Evolutionary conservation across 2,888 invertebrate genomes (phyloP).

Genomic region (Maniola hyperantus): DNA sequence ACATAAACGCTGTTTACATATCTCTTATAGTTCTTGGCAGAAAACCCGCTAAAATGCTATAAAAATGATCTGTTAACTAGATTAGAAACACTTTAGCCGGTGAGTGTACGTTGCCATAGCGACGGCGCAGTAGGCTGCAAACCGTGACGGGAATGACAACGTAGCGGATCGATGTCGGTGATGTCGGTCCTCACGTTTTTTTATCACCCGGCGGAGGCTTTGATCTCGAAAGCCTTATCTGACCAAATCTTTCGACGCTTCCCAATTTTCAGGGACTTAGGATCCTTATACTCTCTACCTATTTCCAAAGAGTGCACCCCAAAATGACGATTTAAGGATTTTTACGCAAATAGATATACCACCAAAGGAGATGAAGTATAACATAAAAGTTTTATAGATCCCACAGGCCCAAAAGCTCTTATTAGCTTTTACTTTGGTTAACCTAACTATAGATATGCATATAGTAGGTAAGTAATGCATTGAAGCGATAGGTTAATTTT

Average conservation of each 20-base stretch:
- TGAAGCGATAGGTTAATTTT: no score
- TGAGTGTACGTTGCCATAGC: slow-evolving; percentile 59
- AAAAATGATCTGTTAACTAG: neutral
- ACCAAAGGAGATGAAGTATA: neutral
- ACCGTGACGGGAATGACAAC: slow-evolving; percentile 76
- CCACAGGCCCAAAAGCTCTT: neutral
- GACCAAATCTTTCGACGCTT: slow-evolving; percentile 32
- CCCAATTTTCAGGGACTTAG: slow-evolving; percentile 33
- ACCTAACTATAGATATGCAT: neutral
- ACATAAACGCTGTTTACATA: no score
- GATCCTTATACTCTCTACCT: slow-evolving; percentile 1
- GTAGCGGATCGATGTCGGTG: slow-evolving; percentile 64
- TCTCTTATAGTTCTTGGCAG: no score
- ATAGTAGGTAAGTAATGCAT: no score
- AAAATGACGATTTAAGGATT: neutral
- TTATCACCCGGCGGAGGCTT: slow-evolving; percentile 43
- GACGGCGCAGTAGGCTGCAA: slow-evolving; percentile 74
- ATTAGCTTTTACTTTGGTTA: neutral
- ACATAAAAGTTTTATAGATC: neutral
- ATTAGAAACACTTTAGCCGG: slow-evolving; percentile 26
- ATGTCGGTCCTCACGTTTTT: slow-evolving; percentile 62
- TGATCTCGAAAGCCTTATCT: slow-evolving; percentile 42
- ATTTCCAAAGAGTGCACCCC: neutral
- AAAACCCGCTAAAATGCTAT: no score
- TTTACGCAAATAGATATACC: neutral